A percentile compares a stretch with the other conserved stretches of the same genome.
Evolutionary conservation across 2,113 vertebrate species (phyloP).

Genomic region (Macrotis lagotis): DNA sequence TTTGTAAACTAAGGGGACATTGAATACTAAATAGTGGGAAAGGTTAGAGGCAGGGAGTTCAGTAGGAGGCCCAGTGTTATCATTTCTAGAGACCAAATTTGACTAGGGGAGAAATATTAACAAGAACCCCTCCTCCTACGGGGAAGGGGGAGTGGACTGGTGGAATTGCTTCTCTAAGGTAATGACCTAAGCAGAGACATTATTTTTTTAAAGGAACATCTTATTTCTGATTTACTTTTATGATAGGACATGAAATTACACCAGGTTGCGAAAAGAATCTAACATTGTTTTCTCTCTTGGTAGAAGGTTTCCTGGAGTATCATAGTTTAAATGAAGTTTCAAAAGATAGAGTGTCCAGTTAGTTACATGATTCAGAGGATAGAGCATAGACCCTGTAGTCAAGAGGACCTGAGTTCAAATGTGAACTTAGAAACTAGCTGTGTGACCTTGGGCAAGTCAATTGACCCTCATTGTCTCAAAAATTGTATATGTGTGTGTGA

Average conservation of each 20-base stretch:
- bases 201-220: conserved; percentile 31
- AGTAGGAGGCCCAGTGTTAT: neutral
- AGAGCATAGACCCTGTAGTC: neutral
- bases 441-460: too few relatives aligned
- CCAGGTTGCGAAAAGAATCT: conserved; percentile 50
- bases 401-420: neutral
- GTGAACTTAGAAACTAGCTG: too few relatives aligned
- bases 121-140: neutral
- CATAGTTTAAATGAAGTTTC: conserved; percentile 46
- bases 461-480: neutral
- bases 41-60: neutral
- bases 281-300: conserved; percentile 50
- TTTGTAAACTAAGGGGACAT: neutral
- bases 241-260: conserved; percentile 35
- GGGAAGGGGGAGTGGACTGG: neutral
- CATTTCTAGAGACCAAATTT: neutral
- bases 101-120: neutral
- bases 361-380: neutral
- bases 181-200: conserved; percentile 62
- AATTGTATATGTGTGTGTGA: neutral
- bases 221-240: conserved; percentile 66
- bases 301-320: conserved; percentile 38
- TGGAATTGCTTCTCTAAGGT: conserved; percentile 23
- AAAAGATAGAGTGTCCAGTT: neutral
- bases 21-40: neutral